Evolutionary conservation across 2,888 invertebrate species (phyloP), one percentile per base, ranked within the genome.

Genomic region (Capitulum mitella): DNA sequence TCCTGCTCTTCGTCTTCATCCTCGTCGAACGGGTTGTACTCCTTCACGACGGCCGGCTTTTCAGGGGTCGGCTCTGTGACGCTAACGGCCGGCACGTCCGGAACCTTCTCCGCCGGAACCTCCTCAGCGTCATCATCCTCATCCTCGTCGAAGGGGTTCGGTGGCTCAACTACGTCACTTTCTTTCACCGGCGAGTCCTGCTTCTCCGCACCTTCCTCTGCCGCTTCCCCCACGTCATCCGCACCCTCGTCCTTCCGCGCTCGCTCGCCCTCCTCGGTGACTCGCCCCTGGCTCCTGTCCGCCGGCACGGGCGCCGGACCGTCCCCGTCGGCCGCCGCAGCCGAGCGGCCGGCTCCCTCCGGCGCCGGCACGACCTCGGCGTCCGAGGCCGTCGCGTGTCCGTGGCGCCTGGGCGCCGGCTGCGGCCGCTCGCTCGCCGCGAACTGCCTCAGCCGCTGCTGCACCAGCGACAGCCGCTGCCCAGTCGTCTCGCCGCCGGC

Each of bases 11-110:
- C 19, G 46, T 77, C 79, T 0, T 78, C 80, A 0, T 80, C 80
- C 48, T 61, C 79, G 29, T 80, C 80, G 75, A 79, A 79, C 22
- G 78, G 79, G 51, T 78, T 80, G 48, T 76, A 75, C 74, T 81
- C 80, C 29, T 54, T 77, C 32, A 22, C 77, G n/a, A 34, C 46
- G 10, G 78, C 22, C n/a, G 79, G 58, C 48, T 54, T 74, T n/a
- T n/a, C n/a, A 32, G 54, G 76, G 40, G 37, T 37, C 10, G 54
- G 48, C 10, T 51, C 70, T 26, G 64, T 74, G 70, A 76, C 51
- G 75, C 8, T 40, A 26, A 37, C 51, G 3, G 12, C 34, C 12
- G 58, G 76, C 0, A 22, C 40, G 34, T n/a, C 48, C 43, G 43
- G 12, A 43, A 12, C 6, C 43, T 43, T 43, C 43, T 43, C 43